phyloP scores from a whole-genome alignment of 2,888 invertebrate species.

The Trissolcus brochymenae region DNA sequence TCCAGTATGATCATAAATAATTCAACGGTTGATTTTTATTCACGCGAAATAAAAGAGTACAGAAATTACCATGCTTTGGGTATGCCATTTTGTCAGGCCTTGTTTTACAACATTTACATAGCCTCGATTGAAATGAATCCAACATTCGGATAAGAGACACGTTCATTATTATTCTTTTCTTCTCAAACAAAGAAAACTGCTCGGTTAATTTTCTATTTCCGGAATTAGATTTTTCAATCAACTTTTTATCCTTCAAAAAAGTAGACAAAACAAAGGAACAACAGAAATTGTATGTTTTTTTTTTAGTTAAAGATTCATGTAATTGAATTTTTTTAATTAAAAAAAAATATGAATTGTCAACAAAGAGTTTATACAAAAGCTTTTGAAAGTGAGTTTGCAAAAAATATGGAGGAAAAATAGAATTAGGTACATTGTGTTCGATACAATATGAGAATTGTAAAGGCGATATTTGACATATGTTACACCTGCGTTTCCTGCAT shows the following conservation, averaged over 20 bases:
- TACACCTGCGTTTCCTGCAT: constrained; percentile 39
- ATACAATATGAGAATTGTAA: too few relatives aligned
- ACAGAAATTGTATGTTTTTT: neutral
- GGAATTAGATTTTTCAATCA: too few relatives aligned
- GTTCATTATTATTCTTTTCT: constrained; percentile 16
- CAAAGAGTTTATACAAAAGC: neutral
- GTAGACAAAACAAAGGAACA: neutral
- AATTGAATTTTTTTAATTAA: neutral
- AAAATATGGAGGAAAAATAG: neutral
- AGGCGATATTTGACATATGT: constrained; percentile 15
- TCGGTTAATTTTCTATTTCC: neutral
- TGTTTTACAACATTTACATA: constrained; percentile 31
- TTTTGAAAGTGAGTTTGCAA: neutral
- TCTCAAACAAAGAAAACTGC: constrained; percentile 3
- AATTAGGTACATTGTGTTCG: neutral
- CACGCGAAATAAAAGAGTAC: constrained; percentile 31
- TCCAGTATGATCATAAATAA: neutral
- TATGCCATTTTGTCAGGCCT: constrained; percentile 19
- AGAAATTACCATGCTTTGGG: constrained; percentile 32
- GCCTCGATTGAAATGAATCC: constrained; percentile 29
- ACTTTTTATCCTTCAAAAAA: neutral
- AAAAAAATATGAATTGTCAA: neutral
- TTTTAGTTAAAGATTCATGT: neutral
- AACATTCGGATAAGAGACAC: constrained; percentile 31
- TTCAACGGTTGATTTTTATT: constrained; percentile 27